Base-by-base conservation (phyloP, 2,797 vertebrate species). In the Sphaeramia orbicularis region DNA sequence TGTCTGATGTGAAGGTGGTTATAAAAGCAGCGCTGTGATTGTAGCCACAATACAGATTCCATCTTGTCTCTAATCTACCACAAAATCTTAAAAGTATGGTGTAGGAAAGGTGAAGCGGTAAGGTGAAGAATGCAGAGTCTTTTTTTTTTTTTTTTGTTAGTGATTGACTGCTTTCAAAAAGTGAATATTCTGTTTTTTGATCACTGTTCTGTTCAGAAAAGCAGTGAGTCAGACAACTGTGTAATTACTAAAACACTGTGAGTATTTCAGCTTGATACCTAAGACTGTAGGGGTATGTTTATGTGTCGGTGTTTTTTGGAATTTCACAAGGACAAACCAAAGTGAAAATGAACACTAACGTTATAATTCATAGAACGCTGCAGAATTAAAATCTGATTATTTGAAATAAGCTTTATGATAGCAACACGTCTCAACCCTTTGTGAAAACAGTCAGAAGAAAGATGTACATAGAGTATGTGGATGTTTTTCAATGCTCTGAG, bases 31-130 rank as follows among this genome's bases (percentile, higher is more conserved):
- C 57, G 53, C 73, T 38, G 65, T 90, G 90, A 92, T 89, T 93
- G 90, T 93, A 94, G 93, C 73, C 93, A 95, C 92, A 95, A 94
- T 94, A 94, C 78, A 88, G 91, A 93, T 91, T 57, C 61, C 85
- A 94, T 93, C 91, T 85, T 0, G 10, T 49, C 54, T 71, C 19
- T 58, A 73, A 93, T 94, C 93, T 91, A 76, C 79, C 82, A n/a
- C 80, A 69, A 62, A 66, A 88, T 89, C 90, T 84, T 48, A 49
- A 81, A 87, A 63, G 56, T 32, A 71, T 15, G 5, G 52, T 40
- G 12, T 53, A 78, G 67, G 57, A 27, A 66, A 76, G 78, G 78
- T 74, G 84, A 87, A 62, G 75, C 59, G 65, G 55, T 32, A 41
- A 50, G 48, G 15, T 66, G 60, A 83, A 78, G 69, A 86, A 85